Conservation (phyloP, 2,888 invertebrate genomes). For the Malthinus seriepunctatus region DNA sequence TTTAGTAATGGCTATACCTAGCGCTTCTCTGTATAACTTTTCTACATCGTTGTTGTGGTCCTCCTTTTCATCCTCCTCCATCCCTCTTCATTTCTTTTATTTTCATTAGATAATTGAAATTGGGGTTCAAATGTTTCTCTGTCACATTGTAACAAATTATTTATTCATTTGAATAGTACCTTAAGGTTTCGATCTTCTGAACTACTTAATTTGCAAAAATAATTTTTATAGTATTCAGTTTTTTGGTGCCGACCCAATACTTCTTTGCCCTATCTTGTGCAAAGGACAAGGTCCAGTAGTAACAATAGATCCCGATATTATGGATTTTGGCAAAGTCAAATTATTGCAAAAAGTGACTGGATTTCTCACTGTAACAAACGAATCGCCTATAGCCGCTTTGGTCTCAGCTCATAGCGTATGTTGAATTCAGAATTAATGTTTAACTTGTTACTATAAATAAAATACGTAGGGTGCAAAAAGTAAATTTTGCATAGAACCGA, state of each 20-base stretch:
- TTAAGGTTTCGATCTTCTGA: neutral
- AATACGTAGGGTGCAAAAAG: slow-evolving; percentile 55
- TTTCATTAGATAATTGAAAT: too few relatives aligned
- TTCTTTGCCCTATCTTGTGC: slow-evolving; percentile 56
- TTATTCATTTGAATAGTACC: too few relatives aligned
- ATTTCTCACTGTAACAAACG: slow-evolving; percentile 63
- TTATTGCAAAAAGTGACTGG: slow-evolving; percentile 59
- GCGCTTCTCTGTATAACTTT: too few relatives aligned
- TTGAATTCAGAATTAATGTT: neutral
- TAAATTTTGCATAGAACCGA: slow-evolving; percentile 46
- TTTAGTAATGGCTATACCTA: too few relatives aligned
- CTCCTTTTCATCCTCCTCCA: too few relatives aligned
- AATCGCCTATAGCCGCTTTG: slow-evolving; percentile 68
- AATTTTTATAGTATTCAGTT: slow-evolving; percentile 34
- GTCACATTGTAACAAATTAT: too few relatives aligned
- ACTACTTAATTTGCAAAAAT: neutral
- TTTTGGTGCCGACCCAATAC: slow-evolving; percentile 25
- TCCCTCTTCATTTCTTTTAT: too few relatives aligned
- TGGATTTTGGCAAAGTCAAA: slow-evolving; percentile 67
- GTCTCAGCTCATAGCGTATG: slow-evolving; percentile 13
- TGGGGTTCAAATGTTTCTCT: too few relatives aligned
- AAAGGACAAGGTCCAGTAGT: slow-evolving; percentile 70
- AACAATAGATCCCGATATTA: slow-evolving; percentile 60
- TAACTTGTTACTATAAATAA: neutral
- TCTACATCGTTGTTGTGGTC: too few relatives aligned